Evolutionary conservation across 2,797 vertebrate species (phyloP), one percentile per base, ranked within the genome.

Genomic region (Lithobates pipiens): DNA sequence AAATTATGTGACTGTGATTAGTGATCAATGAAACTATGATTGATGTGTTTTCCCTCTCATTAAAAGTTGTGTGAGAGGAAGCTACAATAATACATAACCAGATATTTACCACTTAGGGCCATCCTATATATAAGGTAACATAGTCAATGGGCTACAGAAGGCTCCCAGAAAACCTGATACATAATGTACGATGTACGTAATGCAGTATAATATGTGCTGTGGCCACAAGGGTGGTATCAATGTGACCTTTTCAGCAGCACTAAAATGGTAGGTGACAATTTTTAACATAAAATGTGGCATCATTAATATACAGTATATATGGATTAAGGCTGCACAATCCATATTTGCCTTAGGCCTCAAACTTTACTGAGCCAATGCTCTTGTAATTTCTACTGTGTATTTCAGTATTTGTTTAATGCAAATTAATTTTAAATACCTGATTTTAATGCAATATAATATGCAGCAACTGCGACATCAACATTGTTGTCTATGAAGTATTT

Each of bases 401-500:
- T 71, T 72, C 39, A n/a, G 36, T 42, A 42, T 72, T 42, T 42
- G 23, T n/a, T 72, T 72, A 42, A 42, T n/a, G 23, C 70, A 72
- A 13, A 3, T 42, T 0, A 69, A 29, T 23, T 61, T 69, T 10
- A 70, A 70, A 36, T 36, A 34, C 69, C 21, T 39, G 13, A 9
- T n/a, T 70, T 34, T n/a, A 72, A 72, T 42, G 70, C 34, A 72
- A 72, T 42, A 72, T 42, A 23, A 11, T 72, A 44, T 72, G 34
- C 39, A 39, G n/a, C 34, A 72, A 72, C 10, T 72, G 34, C 70
- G 44, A 36, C 70, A 39, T 72, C 23, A 72, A 42, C 36, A 72
- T 42, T 72, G 21, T 72, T 72, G 34, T 72, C 70, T 72, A 11
- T 42, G 34, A 72, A 72, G 42, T 72, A 34, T 72, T 72, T 72